Base-by-base conservation (phyloP, 1,140 invertebrate species). In the Brachionus angularis region DNA sequence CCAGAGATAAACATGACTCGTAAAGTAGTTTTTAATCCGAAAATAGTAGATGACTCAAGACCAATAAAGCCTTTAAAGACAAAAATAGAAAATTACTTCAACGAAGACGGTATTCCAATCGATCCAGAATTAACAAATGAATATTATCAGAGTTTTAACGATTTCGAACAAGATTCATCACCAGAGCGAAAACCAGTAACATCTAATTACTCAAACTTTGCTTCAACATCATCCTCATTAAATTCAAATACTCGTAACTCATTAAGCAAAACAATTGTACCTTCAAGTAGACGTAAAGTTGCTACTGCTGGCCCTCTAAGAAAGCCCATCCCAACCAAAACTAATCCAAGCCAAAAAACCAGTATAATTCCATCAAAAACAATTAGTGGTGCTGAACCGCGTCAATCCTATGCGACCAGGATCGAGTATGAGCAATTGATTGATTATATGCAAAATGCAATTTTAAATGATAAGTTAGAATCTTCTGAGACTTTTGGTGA, bases 11-110 rank as follows among this genome's bases (percentile, higher is more conserved):
- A n/a, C n/a, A n/a, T n/a, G n/a, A n/a, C n/a, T n/a, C n/a, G n/a
- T n/a, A n/a, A 42, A 42, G 39, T 47, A 34, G 62, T 23, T 16
- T 5, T 23, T 47, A 47, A 1, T n/a, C 39, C 44, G 29, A 67
- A 23, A 18, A 29, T 4, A 33, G 44, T 10, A n/a, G 72, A 49
- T 16, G 78, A 80, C 39, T 77, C 81, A 14, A 73, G 78, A 67
- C 78, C 79, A n/a, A 81, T 81, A 50, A 79, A 77, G 8, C 80
- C 80, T 4, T 74, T 81, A 74, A 77, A 75, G 53, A 75, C 79
- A 74, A 76, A 72, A 73, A 79, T 80, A 77, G 75, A 80, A 53
- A 79, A 81, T 75, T 74, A 77, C 47, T 71, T 74, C 27, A 72
- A 72, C 55, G 52, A 34, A 25, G 31, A 42, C 78, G 80, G 80